Conservation (phyloP, 2,113 vertebrate genomes). For the Alligator mississippiensis region DNA sequence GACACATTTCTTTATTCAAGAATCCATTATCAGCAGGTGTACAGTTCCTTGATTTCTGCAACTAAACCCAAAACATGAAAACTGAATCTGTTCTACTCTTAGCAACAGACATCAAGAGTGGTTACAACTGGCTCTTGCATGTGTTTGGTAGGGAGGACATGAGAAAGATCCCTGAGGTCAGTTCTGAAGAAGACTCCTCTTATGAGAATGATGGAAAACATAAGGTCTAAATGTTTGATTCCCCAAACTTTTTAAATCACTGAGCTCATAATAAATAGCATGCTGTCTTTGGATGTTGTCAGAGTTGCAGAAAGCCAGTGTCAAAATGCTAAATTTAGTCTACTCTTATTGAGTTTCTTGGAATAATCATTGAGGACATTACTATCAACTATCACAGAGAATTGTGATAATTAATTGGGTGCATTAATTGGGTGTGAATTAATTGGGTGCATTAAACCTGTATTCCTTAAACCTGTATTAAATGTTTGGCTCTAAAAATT, state of each 20-base stretch:
- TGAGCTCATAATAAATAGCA: not conserved
- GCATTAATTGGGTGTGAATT: not conserved
- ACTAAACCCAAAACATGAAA: not conserved
- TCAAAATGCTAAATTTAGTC: not conserved
- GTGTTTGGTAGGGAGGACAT: not conserved
- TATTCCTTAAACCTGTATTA: not conserved
- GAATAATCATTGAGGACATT: no score
- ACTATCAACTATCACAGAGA: no score
- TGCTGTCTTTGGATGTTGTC: not conserved
- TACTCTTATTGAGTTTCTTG: not conserved
- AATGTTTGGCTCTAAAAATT: not conserved
- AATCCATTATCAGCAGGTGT: not conserved
- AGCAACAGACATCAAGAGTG: not conserved
- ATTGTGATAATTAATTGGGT: no score
- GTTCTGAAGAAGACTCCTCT: not conserved
- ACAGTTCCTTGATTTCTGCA: rapidly evolving
- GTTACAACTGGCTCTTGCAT: not conserved
- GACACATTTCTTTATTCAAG: not conserved
- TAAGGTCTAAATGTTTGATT: not conserved
- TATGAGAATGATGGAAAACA: not conserved
- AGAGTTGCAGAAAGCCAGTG: not conserved
- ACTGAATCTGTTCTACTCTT: not conserved
- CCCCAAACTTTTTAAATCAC: not conserved
- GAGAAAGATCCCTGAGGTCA: not conserved
- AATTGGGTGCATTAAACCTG: not conserved